Evolutionary conservation across 2,888 invertebrate genomes (phyloP).

Genomic region (Hesperia comma): DNA sequence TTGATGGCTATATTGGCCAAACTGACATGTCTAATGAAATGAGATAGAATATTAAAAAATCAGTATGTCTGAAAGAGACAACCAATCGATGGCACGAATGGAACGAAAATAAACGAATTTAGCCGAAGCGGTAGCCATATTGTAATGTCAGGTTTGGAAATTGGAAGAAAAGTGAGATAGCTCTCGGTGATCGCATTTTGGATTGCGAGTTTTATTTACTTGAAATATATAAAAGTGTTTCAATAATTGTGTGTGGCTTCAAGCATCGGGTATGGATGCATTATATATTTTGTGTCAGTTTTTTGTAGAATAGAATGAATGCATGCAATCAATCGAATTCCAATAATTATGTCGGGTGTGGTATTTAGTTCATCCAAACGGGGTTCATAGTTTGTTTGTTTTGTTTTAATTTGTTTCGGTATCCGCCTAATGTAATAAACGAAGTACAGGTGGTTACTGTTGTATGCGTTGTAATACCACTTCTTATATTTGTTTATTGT

Average conservation of each 20-base stretch:
- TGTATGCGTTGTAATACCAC: slow-evolving; percentile 47
- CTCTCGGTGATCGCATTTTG: slow-evolving; percentile 58
- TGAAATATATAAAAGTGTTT: slow-evolving; percentile 52
- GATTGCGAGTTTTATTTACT: slow-evolving; percentile 42
- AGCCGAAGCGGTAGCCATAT: slow-evolving; percentile 70
- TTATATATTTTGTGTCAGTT: neutral
- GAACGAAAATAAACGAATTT: slow-evolving; percentile 53
- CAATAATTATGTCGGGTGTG: slow-evolving; percentile 69
- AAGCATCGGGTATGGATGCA: slow-evolving; percentile 57
- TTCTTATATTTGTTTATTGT: slow-evolving; percentile 41
- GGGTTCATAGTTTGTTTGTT: slow-evolving; percentile 68
- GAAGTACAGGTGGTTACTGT: slow-evolving; percentile 43
- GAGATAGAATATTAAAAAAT: neutral
- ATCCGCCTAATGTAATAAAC: slow-evolving; percentile 53
- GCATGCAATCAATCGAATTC: slow-evolving; percentile 46
- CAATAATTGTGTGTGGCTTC: slow-evolving; percentile 55
- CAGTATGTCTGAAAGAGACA: slow-evolving; percentile 43
- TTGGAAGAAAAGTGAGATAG: slow-evolving; percentile 61
- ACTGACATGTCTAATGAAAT: slow-evolving; percentile 24
- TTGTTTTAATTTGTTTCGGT: slow-evolving; percentile 61
- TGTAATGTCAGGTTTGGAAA: slow-evolving; percentile 71
- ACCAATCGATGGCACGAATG: slow-evolving; percentile 44
- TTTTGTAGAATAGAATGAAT: neutral
- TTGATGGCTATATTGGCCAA: slow-evolving; percentile 9
- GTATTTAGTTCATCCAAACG: slow-evolving; percentile 71